Conservation (phyloP, 2,797 vertebrate species). For the Amniataba percoides region DNA sequence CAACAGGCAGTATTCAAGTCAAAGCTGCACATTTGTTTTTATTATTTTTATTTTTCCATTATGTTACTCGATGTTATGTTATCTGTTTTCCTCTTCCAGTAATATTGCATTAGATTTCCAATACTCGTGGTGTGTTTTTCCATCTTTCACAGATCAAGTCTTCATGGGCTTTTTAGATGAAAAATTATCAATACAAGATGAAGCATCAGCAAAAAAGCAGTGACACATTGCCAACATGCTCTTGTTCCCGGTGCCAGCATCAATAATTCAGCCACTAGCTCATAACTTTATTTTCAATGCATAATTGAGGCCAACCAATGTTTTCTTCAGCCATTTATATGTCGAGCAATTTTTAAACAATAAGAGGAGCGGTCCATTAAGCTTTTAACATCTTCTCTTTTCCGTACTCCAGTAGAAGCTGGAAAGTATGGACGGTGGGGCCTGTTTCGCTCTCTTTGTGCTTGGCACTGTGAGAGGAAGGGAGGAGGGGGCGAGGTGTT, state of each 20-base stretch:
- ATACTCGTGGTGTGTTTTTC: conserved; percentile 79
- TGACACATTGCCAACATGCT: conserved; percentile 80
- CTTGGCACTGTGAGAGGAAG: conserved; percentile 11
- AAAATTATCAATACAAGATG: conserved; percentile 83
- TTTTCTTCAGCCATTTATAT: conserved; percentile 78
- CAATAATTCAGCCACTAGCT: conserved; percentile 83
- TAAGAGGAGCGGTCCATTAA: conserved; percentile 77
- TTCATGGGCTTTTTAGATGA: conserved; percentile 80
- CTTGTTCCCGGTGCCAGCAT: conserved; percentile 80
- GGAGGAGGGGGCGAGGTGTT: neutral
- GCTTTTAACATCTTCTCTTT: conserved; percentile 71
- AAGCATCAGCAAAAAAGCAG: conserved; percentile 81
- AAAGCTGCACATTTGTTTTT: conserved; percentile 23
- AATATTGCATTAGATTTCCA: conserved; percentile 80
- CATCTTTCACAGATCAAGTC: conserved; percentile 83
- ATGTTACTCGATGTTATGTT: conserved; percentile 60
- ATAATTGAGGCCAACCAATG: conserved; percentile 81
- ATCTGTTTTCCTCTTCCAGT: conserved; percentile 77
- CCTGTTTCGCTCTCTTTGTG: conserved; percentile 13
- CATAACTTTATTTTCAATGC: conserved; percentile 85
- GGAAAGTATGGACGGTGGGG: conserved; percentile 38
- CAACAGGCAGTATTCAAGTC: conserved; percentile 7
- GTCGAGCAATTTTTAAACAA: conserved; percentile 81
- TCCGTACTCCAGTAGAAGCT: conserved; percentile 35
- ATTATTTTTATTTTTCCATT: conserved; percentile 56